Evolutionary conservation across 53 echinoderm and acorn worm species (phyloP).

Genomic region (Temnopleurus reevesii): DNA sequence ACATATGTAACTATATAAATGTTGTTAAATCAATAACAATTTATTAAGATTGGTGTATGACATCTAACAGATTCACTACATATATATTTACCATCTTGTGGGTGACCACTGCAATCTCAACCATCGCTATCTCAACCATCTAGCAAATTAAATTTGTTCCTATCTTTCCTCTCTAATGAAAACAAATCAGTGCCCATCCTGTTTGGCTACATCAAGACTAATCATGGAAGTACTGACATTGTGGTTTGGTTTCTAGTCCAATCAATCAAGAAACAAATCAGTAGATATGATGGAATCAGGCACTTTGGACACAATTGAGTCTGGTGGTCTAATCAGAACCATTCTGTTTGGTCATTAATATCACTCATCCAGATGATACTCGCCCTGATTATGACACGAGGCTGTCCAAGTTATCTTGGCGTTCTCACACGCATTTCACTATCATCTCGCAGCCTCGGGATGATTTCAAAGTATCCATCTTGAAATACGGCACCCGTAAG

Average conservation of each 20-base stretch:
- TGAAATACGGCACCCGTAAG: slow-evolving; percentile 37
- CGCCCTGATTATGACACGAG: background rate
- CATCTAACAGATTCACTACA: background rate
- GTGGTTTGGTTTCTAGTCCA: background rate
- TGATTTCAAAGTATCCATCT: slow-evolving; percentile 10
- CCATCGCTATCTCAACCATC: background rate
- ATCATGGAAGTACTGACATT: background rate
- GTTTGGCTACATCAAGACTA: background rate
- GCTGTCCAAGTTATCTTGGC: background rate
- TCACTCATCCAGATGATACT: background rate
- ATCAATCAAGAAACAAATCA: slow-evolving; percentile 22
- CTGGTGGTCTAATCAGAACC: background rate
- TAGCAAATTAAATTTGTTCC: slow-evolving; percentile 39
- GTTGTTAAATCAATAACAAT: too few species aligned
- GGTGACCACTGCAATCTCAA: background rate
- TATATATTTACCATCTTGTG: background rate
- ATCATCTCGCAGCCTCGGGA: background rate
- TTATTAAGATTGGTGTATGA: too few species aligned
- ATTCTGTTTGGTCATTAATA: slow-evolving; percentile 31
- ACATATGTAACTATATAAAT: too few species aligned
- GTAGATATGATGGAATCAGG: background rate
- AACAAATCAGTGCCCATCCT: slow-evolving; percentile 25
- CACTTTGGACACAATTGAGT: background rate
- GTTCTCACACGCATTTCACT: background rate
- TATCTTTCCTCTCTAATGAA: slow-evolving; percentile 23